Evolutionary conservation across 1,140 invertebrate species (phyloP).

Genomic region (Lepidostoma basale): DNA sequence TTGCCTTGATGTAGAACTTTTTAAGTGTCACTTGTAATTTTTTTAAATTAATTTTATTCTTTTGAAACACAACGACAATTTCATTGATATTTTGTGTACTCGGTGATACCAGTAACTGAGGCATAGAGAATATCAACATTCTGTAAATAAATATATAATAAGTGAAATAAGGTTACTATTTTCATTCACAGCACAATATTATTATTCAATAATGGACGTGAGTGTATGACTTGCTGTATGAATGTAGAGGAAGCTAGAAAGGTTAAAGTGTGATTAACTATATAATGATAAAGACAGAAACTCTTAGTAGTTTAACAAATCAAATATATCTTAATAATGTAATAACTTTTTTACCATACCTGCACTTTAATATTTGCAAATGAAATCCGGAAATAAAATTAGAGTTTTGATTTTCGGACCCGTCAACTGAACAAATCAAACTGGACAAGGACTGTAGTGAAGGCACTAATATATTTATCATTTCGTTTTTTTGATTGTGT

Average conservation of each 20-base stretch:
- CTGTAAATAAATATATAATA: slow-evolving; percentile 44
- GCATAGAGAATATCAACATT: slow-evolving; percentile 58
- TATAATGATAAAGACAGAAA: no score
- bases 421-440: slow-evolving; percentile 28
- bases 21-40: slow-evolving; percentile 52
- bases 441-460: slow-evolving; percentile 10
- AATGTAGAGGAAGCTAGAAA: no score
- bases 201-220: no score
- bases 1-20: slow-evolving; percentile 48
- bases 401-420: slow-evolving; percentile 54
- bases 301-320: neutral
- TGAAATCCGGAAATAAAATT: slow-evolving; percentile 56
- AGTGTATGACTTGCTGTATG: no score
- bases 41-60: slow-evolving; percentile 52
- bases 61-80: slow-evolving; percentile 55
- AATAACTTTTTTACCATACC: slow-evolving; percentile 46
- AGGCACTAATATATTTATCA: slow-evolving; percentile 14
- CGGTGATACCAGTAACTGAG: slow-evolving; percentile 54
- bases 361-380: slow-evolving; percentile 60
- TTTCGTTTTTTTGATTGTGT: neutral
- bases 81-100: slow-evolving; percentile 51
- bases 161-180: neutral
- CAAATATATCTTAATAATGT: neutral
- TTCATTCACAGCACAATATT: neutral
- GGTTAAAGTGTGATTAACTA: no score